Base-by-base conservation (phyloP, 2,888 invertebrate genomes). In the Trichopoda pennipes region DNA sequence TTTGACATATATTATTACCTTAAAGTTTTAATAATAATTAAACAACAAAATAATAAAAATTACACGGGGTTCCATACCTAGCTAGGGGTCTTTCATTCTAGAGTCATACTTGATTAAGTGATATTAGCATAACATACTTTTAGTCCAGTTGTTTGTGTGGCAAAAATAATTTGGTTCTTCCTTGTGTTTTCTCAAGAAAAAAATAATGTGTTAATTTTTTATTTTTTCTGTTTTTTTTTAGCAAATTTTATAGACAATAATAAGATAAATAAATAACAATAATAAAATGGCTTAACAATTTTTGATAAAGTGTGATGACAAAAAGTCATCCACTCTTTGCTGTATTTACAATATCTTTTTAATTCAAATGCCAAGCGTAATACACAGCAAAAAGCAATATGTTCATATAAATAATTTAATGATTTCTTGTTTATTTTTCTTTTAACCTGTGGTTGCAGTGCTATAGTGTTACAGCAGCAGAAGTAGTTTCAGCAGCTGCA, bases 291-390 rank as follows among this genome's bases (percentile, higher is more conserved):
- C 68, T 66, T 47, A 61, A 61, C 78, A 78, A 4, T 58, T 51
- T 70, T 72, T 42, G 78, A 72, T 76, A 72, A 66, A 64, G 76
- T 72, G 76, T 75, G 68, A 76, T 72, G 80, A 68, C 80, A 76
- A 70, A 47, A 70, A 58, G 21, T 72, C 80, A 76, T 76, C 66
- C 66, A 76, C 60, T 76, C 72, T 23, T 56, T 75, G 44, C 0
- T 42, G 42, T 2, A 42, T 47, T 70, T 44, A 10, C 21, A 61
- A 44, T 14, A 10, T 10, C 21, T 35, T 64, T 19, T 16, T n/a
- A 49, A 49, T 21, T 49, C 12, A 44, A 44, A 44, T n/a, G 28
- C n/a, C 12, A 38, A 38, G 12, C 10, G 16, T 44, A n/a, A 44
- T 44, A 49, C 49, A 21, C n/a, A 2, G 17, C 12, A 12, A 56